Percentiles rank a stretch among this genome's conserved stretches.
These are phyloP conservation scores for Argynnis bischoffii DNA, from an alignment of 2,888 invertebrate genomes.

Conservation along the genomic window DNA sequence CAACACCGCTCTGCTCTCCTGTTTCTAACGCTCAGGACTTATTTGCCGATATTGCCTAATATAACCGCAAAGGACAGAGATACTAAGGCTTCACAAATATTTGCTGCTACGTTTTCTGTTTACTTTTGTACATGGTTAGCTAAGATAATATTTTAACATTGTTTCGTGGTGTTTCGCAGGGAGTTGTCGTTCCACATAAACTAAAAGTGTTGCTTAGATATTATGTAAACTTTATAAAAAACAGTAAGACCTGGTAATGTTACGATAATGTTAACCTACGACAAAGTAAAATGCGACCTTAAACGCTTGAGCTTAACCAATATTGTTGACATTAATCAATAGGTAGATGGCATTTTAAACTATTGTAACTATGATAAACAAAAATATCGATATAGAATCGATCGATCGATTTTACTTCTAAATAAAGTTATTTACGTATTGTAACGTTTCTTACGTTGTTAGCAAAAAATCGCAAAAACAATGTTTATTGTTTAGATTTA, in stretches of 20 bases:
- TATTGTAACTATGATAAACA: background rate
- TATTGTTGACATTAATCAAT: background rate
- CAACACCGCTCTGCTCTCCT: conserved; percentile 10
- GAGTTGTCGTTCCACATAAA: background rate
- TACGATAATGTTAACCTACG: background rate
- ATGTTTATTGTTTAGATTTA: no score
- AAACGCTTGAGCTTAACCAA: background rate
- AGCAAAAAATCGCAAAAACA: no score
- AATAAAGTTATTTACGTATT: no score
- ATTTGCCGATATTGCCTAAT: conserved; percentile 4
- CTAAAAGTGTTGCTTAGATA: no score
- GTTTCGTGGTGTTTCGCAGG: background rate
- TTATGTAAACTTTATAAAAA: no score
- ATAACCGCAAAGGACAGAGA: conserved; percentile 20
- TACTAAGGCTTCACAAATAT: conserved; percentile 27
- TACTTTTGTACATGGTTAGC: conserved; percentile 12
- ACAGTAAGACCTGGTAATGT: background rate
- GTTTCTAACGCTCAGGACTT: background rate
- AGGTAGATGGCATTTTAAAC: background rate
- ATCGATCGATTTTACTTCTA: no score
- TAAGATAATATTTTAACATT: conserved; percentile 1
- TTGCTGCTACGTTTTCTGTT: conserved; percentile 24
- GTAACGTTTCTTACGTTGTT: no score
- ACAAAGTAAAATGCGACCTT: no score
- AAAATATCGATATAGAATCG: no score